Conservation (phyloP, 2,888 invertebrate genomes). For the Agriotes lineatus region DNA sequence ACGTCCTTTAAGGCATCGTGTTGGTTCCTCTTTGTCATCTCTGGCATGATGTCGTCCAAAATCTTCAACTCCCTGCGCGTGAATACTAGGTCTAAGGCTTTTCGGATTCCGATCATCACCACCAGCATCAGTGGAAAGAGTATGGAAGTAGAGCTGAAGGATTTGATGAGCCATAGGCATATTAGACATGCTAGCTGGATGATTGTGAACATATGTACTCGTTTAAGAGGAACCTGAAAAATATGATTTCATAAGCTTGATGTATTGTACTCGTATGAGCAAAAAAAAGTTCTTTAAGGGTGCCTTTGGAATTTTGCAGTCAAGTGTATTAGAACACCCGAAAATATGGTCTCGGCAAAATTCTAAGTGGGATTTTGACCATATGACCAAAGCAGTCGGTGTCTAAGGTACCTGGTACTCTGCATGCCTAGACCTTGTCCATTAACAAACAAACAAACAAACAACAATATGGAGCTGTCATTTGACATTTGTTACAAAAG, state of each 20-base stretch:
- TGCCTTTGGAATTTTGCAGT: no score
- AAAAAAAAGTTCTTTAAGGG: no score
- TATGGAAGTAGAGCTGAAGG: slow-evolving; percentile 93
- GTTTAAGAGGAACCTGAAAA: slow-evolving; percentile 90
- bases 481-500: neutral
- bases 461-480: no score
- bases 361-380: no score
- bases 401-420: no score
- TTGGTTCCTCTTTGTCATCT: slow-evolving; percentile 84
- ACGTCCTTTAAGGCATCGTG: slow-evolving; percentile 82
- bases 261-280: no score
- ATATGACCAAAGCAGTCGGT: no score
- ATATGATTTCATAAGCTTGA: no score
- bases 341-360: no score
- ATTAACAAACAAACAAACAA: no score
- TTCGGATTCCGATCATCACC: slow-evolving; percentile 97
- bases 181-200: slow-evolving; percentile 91
- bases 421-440: no score
- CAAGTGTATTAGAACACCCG: no score
- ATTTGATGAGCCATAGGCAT: slow-evolving; percentile 92
- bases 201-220: slow-evolving; percentile 92
- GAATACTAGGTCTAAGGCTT: slow-evolving; percentile 90
- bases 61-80: slow-evolving; percentile 94
- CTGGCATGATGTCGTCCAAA: slow-evolving; percentile 97
- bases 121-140: slow-evolving; percentile 97